Base-by-base conservation (phyloP, 1,140 invertebrate genomes). In the Rhyzopertha dominica region DNA sequence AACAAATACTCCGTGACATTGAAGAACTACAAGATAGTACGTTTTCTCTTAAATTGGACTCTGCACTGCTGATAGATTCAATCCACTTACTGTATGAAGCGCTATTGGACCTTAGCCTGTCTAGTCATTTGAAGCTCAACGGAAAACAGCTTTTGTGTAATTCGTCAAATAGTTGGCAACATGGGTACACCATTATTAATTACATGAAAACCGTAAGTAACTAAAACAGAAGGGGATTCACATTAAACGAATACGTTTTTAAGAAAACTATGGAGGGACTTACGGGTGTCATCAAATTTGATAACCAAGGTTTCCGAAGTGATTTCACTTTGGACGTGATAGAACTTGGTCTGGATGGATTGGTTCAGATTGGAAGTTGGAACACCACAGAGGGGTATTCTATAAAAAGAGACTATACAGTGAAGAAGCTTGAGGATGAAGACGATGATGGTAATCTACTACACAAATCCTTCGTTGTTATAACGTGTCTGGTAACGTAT, bases 401-500 rank as follows among this genome's bases (percentile, higher is more conserved):
- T 49, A 47, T 66, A 29, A 57, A 8, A 16, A 38, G 13, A 1
- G 17, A 42, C 10, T 18, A 31, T 4, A 9, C 4, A n/a, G 3
- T 51, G 53, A 55, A 51, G 17, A 65, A n/a, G 23, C 61, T 68
- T 46, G 59, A 70, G 49, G 53, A 63, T 23, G 53, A 65, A 4
- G 26, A 36, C 10, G 53, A 71, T 51, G 74, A 76, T 59, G 67
- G 74, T 13, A 77, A 73, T 57, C 67, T 94, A 49, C 65, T 80
- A 61, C 93, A 95, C 68, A 85, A 80, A 70, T 84, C 89, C 30
- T 87, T 97, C 47, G 78, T 80, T 50, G 83, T 96, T 4, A 74
- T 92, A 1, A 94, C 89, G 25, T 80, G 88, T 19, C 69, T 93
- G 71, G 90, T 93, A 78, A 70, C 73, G 38, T 30, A 30, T 43